These are phyloP conservation scores for Penaeus monodon DNA, from an alignment of 2,888 invertebrate species.

Conservation along the genomic window DNA sequence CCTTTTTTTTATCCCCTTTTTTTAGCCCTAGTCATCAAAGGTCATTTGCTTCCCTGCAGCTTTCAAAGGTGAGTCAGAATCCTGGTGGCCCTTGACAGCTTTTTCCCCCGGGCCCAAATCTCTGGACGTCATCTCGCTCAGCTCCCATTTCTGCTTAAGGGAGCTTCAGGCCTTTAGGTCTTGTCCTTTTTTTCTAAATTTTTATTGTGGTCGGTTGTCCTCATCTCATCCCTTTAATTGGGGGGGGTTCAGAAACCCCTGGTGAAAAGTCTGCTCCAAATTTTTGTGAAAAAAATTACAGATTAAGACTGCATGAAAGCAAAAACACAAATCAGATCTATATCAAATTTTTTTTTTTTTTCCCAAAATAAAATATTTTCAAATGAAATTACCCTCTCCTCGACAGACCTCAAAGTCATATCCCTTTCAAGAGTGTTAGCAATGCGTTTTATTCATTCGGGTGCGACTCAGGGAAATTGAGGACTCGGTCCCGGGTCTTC, in stretches of 20 bases:
- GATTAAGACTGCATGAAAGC: background rate
- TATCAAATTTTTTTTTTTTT: background rate
- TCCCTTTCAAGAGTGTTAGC: constrained; percentile 85
- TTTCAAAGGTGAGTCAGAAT: constrained; percentile 87
- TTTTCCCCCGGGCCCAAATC: constrained; percentile 95
- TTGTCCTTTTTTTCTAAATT: constrained; percentile 93
- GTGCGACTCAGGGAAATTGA: constrained; percentile 77
- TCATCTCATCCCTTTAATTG: constrained; percentile 92
- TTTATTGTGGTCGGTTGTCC: constrained; percentile 86
- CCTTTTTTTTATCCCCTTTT: constrained; percentile 76
- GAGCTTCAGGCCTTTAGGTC: constrained; percentile 89
- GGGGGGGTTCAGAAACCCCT: constrained; percentile 69
- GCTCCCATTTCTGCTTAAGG: constrained; percentile 90
- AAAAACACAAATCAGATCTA: background rate
- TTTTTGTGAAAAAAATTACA: too few relatives aligned
- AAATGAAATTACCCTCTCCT: constrained; percentile 66
- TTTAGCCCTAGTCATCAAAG: constrained; percentile 84
- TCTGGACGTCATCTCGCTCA: constrained; percentile 92
- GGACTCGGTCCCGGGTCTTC: constrained; percentile 75
- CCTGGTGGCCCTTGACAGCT: constrained; percentile 82
- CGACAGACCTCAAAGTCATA: constrained; percentile 77
- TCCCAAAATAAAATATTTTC: too few relatives aligned
- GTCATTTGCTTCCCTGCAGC: constrained; percentile 86
- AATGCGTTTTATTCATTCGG: constrained; percentile 77
- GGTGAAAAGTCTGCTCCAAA: constrained; percentile 57